These are phyloP conservation scores for Troglohyphantes excavatus DNA, from an alignment of 2,888 invertebrate species.

Conservation along the genomic window DNA sequence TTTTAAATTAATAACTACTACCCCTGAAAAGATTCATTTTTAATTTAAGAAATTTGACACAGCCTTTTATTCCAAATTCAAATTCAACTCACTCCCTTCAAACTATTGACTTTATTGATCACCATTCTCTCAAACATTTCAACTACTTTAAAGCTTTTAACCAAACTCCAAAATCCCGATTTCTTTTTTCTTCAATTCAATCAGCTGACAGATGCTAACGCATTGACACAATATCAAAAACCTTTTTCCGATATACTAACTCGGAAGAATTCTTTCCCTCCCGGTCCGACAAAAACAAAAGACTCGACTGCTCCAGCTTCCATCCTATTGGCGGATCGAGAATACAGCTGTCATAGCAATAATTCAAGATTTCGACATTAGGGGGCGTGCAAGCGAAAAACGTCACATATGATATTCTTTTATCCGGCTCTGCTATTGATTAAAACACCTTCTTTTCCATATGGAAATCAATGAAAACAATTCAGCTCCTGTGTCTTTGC, in stretches of 20 bases:
- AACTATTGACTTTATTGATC: background rate
- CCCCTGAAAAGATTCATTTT: too few relatives aligned
- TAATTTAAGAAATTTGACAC: too few relatives aligned
- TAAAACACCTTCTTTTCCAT: constrained; percentile 49
- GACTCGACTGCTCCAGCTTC: background rate
- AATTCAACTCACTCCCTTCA: too few relatives aligned
- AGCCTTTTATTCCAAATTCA: too few relatives aligned
- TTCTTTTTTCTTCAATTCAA: background rate
- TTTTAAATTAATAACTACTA: too few relatives aligned
- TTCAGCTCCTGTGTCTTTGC: constrained; percentile 19
- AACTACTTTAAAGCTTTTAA: background rate
- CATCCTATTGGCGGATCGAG: background rate
- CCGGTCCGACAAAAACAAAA: background rate
- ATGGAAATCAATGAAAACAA: constrained; percentile 72
- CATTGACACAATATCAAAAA: constrained; percentile 1
- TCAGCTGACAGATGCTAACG: background rate
- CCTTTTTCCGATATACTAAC: background rate
- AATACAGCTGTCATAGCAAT: constrained; percentile 59
- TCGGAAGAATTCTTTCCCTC: background rate
- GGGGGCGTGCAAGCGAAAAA: constrained; percentile 33
- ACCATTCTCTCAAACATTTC: background rate
- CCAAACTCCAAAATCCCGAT: background rate
- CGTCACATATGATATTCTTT: constrained; percentile 63
- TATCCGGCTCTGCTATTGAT: constrained; percentile 54
- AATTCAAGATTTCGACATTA: constrained; percentile 54